Base-by-base conservation (phyloP, 2,888 invertebrate genomes). In the Drosophila anomelani region DNA sequence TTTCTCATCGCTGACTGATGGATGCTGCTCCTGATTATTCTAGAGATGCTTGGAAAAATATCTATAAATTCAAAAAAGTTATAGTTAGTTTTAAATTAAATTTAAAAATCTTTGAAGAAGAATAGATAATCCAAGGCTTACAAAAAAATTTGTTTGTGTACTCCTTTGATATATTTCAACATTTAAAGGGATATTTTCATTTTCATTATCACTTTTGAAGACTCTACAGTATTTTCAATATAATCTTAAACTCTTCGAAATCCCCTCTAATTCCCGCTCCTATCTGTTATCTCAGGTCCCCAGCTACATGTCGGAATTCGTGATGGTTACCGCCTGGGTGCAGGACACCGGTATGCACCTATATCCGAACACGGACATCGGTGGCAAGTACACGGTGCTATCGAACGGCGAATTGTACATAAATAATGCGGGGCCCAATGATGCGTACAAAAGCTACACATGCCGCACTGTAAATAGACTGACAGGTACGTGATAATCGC, bases 251-350 rank as follows among this genome's bases (percentile, higher is more conserved):
- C 32, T 3, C 8, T 8, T 20, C 51, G 9, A 34, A 9, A 34
- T 15, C 34, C 36, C 15, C 41, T 12, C 20, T 15, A 51, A 34
- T 26, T 9, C 12, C 29, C 17, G n/a, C 49, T 56, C 36, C 26
- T 20, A 53, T 32, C 44, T 56, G 44, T 49, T 66, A 66, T 53
- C 56, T 5, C 81, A 92, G 92, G 96, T 98, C 89, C 97, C 98
- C 47, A 95, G 96, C 82, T 97, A 96, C 93, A 96, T 97, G 92
- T 95, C 96, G 78, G 97, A 98, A 87, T 96, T 97, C 91, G 96
- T 98, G 85, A 95, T 95, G 93, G 95, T 96, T 75, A 97, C 97
- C 38, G 96, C 97, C 60, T 98, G 98, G 98, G 95, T 97, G 76
- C 96, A 96, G 92, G 96, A 97, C 85, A 95, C 95, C 64, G 94